A percentile compares a stretch with the other conserved stretches of the same genome.
Evolutionary conservation across 2,113 vertebrate genomes (phyloP).

Genomic region (Amphiprion ocellaris): DNA sequence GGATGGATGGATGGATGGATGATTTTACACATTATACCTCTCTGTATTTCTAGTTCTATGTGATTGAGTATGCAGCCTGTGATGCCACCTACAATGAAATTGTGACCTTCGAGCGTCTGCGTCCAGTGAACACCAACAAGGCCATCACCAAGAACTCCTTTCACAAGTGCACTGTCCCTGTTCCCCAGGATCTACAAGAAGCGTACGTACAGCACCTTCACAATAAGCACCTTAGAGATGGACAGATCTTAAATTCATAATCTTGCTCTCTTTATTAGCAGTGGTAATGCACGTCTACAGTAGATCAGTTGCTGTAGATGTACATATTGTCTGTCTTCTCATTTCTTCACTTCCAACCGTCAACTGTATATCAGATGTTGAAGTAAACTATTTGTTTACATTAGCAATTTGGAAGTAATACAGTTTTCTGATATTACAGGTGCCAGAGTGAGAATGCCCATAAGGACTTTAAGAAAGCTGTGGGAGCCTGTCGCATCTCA

Average conservation of each 20-base stretch:
- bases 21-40: background rate
- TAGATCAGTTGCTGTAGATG: background rate
- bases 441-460: conserved; percentile 90
- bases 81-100: conserved; percentile 94
- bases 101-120: conserved; percentile 91
- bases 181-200: conserved; percentile 90
- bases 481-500: conserved; percentile 89
- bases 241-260: background rate
- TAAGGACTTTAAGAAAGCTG: conserved; percentile 93
- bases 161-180: conserved; percentile 88
- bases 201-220: conserved; percentile 72
- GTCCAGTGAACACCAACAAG: conserved; percentile 90
- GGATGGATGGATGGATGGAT: too few relatives aligned
- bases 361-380: background rate
- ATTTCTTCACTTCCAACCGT: background rate
- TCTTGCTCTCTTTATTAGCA: background rate
- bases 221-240: background rate
- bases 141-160: conserved; percentile 89
- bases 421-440: conserved; percentile 69
- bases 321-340: background rate
- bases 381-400: background rate
- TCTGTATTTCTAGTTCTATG: conserved; percentile 87
- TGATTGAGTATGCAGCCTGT: conserved; percentile 93
- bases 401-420: background rate
- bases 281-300: background rate